Conservation (phyloP, 37 sponge, comb jelly and placozoan species). For the Eunapius fragilis region DNA sequence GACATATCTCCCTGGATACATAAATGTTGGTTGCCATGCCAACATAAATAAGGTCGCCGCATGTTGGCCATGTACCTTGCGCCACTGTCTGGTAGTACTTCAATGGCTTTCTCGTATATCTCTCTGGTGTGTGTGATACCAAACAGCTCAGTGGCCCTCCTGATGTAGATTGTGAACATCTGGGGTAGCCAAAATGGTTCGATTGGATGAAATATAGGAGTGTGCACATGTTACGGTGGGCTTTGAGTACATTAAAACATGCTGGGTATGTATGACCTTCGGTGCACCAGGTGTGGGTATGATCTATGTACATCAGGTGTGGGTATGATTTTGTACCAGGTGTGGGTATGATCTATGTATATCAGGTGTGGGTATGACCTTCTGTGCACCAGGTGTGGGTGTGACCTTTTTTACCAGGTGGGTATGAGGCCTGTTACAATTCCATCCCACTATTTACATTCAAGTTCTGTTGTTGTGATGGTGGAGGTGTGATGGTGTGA, state of each 20-base stretch:
- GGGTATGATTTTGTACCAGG: too few species aligned
- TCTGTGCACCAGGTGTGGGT: too few species aligned
- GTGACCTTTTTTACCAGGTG: too few species aligned
- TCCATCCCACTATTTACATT: too few species aligned
- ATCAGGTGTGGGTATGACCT: too few species aligned
- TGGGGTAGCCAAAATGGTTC: conserved; percentile 19
- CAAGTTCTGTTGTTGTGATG: not conserved
- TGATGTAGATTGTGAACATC: conserved; percentile 97
- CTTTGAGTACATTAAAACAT: not conserved
- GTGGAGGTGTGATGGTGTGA: not conserved
- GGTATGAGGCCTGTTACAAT: too few species aligned
- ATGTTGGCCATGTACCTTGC: conserved; percentile 59
- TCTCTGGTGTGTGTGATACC: conserved; percentile 96
- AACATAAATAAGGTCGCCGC: not conserved
- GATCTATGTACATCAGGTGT: too few species aligned
- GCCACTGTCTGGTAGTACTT: conserved; percentile 81
- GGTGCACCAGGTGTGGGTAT: too few species aligned
- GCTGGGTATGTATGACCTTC: too few species aligned
- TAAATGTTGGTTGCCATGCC: not conserved
- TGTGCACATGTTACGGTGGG: too few species aligned
- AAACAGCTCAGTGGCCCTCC: conserved; percentile 86
- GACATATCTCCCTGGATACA: conserved; percentile 82
- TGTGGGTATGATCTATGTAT: too few species aligned
- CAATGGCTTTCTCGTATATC: conserved; percentile 97
- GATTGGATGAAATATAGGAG: too few species aligned